Evolutionary conservation across 2,888 invertebrate genomes (phyloP).

Genomic region (Drosophila antonietae): DNA sequence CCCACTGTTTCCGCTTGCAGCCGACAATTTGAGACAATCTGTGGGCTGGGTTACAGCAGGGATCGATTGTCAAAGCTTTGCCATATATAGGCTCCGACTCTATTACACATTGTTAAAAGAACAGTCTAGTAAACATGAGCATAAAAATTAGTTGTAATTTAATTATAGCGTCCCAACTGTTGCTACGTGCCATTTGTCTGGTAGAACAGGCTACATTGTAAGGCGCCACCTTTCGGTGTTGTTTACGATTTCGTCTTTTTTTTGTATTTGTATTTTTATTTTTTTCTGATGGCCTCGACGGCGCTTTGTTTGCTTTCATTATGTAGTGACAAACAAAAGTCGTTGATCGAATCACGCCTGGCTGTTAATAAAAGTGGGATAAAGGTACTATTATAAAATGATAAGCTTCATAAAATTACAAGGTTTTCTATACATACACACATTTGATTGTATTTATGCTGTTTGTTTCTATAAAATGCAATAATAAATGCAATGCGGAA

Average conservation of each 20-base stretch:
- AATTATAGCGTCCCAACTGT: slow-evolving; percentile 56
- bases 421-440: neutral
- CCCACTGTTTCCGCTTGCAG: slow-evolving; percentile 63
- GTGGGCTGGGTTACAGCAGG: slow-evolving; percentile 11
- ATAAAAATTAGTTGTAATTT: slow-evolving; percentile 59
- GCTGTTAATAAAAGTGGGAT: slow-evolving; percentile 21
- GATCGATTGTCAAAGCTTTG: slow-evolving; percentile 6
- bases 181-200: slow-evolving; percentile 72
- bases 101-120: slow-evolving; percentile 14
- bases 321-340: slow-evolving; percentile 52
- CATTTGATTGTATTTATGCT: neutral
- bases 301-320: slow-evolving; percentile 60
- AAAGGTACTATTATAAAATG: slow-evolving; percentile 29
- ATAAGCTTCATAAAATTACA: slow-evolving; percentile 21
- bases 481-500: slow-evolving; percentile 45
- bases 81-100: neutral
- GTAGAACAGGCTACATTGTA: slow-evolving; percentile 42
- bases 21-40: slow-evolving; percentile 18
- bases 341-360: slow-evolving; percentile 39
- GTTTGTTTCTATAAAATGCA: slow-evolving; percentile 11
- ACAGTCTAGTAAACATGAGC: slow-evolving; percentile 51
- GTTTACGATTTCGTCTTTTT: slow-evolving; percentile 24
- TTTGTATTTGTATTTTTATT: slow-evolving; percentile 10
- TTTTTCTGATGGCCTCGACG: slow-evolving; percentile 46
- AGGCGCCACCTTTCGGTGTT: slow-evolving; percentile 26